Evolutionary conservation across 2,113 vertebrate species (phyloP), one percentile per base, ranked within the genome.

Genomic region (Bubo blakistoni): DNA sequence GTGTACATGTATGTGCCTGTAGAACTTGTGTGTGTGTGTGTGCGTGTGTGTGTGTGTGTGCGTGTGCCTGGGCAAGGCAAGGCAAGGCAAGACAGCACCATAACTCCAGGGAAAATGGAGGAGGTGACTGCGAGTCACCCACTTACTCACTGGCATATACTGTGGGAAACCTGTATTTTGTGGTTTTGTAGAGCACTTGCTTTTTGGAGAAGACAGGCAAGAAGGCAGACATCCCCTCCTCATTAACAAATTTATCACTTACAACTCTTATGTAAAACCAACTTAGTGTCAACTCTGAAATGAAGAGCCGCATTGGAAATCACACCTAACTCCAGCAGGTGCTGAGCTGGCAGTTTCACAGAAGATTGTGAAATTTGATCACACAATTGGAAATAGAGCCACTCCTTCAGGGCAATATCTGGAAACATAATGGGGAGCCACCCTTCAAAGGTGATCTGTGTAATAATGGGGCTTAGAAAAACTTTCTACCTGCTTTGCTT

Each of bases 401-500:
- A 90, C 97, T 97, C 97, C 96, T 96, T 78, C 83, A 96, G 96
- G 96, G 94, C 96, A 96, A 85, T 95, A 97, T 94, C 96, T 95
- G 95, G 92, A 95, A 94, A 95, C 94, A 51, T 92, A 90, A 96
- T 95, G 95, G 92, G 95, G 94, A 96, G 1, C 95, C 92, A 91
- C 95, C 96, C 97, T 95, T 89, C 92, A 89, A 40, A 94, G 91
- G 94, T 87, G 92, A 95, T 94, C 96, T 40, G 27, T 72, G 91
- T 96, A 95, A 97, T 96, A 89, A 95, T 95, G 96, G 96, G 94
- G 72, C 96, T 97, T 87, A 95, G 91, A 79, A 94, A 58, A 88
- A 96, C 95, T 97, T 96, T 96, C 96, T 96, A 89, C 94, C 94
- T 97, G 92, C 97, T 97, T 97, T 96, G 96, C 94, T 87, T 97